Evolutionary conservation across 1,140 invertebrate species (phyloP).

Genomic region (Calephelis nemesis): DNA sequence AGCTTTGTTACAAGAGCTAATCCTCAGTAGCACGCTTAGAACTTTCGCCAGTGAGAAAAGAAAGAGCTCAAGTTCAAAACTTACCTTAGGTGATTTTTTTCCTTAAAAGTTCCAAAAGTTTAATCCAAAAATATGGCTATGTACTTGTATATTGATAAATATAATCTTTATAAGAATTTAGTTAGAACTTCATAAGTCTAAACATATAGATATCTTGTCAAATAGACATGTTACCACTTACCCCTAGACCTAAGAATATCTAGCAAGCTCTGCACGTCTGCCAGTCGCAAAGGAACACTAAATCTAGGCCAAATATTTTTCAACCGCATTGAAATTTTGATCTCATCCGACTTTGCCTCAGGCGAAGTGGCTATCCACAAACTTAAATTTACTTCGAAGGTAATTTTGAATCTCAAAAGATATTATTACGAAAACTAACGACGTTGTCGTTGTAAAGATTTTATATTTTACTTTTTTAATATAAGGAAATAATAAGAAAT

Average conservation of each 20-base stretch:
- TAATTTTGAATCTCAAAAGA: constrained; percentile 15
- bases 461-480: no score
- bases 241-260: not conserved
- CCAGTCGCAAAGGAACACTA: constrained; percentile 23
- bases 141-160: no score
- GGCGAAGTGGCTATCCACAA: constrained; percentile 12
- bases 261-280: constrained; percentile 15
- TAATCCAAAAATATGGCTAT: no score
- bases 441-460: not conserved
- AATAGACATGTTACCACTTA: not conserved
- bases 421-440: constrained; percentile 1
- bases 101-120: no score
- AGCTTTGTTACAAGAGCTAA: no score
- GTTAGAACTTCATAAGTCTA: no score
- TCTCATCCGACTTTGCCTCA: constrained; percentile 8
- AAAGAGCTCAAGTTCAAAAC: no score
- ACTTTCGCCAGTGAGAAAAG: no score
- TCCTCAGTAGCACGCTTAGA: no score
- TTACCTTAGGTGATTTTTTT: no score
- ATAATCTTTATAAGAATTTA: no score
- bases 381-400: constrained; percentile 13
- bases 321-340: constrained; percentile 13
- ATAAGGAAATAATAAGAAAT: no score
- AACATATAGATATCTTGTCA: not conserved
- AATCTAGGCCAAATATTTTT: constrained; percentile 26